Percentiles rank a stretch among this genome's conserved stretches.
phyloP scores from a whole-genome alignment of 1,140 invertebrate genomes.

The Aphelenchoides besseyi region DNA sequence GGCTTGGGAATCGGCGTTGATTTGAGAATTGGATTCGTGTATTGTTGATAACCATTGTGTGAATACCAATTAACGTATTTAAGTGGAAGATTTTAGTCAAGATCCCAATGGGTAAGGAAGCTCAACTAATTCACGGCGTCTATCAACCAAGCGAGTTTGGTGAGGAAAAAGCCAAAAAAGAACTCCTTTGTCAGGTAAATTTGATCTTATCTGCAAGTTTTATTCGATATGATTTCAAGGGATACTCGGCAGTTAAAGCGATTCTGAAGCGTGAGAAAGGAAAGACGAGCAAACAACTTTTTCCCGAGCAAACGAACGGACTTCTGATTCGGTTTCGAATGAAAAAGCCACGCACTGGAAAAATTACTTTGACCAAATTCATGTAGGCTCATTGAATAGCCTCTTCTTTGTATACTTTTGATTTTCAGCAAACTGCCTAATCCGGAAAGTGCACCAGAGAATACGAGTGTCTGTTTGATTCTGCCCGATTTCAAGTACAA shows the following conservation, averaged over 20 bases:
- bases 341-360: neutral
- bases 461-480: constrained; percentile 46
- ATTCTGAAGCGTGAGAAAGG: constrained; percentile 1
- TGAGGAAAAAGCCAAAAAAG: constrained; percentile 14
- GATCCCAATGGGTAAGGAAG: too few relatives aligned
- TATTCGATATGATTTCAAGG: neutral
- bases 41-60: too few relatives aligned
- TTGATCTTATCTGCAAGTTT: neutral
- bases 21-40: too few relatives aligned
- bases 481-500: constrained; percentile 44
- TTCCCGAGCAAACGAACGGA: constrained; percentile 24
- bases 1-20: too few relatives aligned
- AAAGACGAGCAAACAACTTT: constrained; percentile 29
- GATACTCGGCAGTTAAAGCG: neutral
- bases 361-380: constrained; percentile 21
- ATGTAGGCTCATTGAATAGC: constrained; percentile 29
- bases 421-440: constrained; percentile 37
- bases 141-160: constrained; percentile 21
- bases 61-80: too few relatives aligned
- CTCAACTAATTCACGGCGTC: constrained; percentile 30
- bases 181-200: constrained; percentile 6
- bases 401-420: neutral
- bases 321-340: neutral
- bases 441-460: constrained; percentile 34
- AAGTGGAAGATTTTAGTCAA: too few relatives aligned